Base-by-base conservation (phyloP, 2,888 invertebrate genomes). In the Gibbula magus region DNA sequence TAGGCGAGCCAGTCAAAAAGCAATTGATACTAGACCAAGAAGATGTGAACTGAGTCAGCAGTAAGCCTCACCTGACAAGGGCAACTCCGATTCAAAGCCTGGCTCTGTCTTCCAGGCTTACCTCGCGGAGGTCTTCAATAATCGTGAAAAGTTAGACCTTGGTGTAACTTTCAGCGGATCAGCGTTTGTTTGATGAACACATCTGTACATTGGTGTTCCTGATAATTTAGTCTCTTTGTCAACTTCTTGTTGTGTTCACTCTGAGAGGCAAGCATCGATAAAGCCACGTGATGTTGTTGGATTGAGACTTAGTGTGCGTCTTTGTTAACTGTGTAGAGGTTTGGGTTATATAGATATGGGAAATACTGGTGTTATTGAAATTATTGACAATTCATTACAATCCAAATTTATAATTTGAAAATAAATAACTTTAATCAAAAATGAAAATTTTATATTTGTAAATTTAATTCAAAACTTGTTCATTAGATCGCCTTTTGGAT, bases 101-200 rank as follows among this genome's bases (percentile, higher is more conserved):
- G 0, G 8, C 18, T 16, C 25, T 61, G 61, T 61, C 61, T 61
- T 7, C 13, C 61, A 10, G 61, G 61, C 25, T 61, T 61, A 61
- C 7, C 0, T n/a, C 61, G 25, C 18, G 16, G 29, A 2, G 22
- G n/a, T 25, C 5, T 56, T 29, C 29, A 22, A 61, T 61, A 61
- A 61, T 61, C 16, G 61, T 13, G 61, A 61, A 61, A 61, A 25
- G 29, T 29, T 16, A 61, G 29, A 61, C 61, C 29, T 61, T 25
- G 61, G 61, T 61, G 61, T 61, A 25, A 61, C 61, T 61, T 61
- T 61, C 61, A 61, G 61, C 16, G 18, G 61, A 61, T 61, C 29
- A 29, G 10, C 22, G 20, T 29, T 61, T 61, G 61, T 25, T 61
- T 61, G 61, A 25, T 61, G 61, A 25, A 29, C 25, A 61, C 61